phyloP scores from a whole-genome alignment of 2,888 invertebrate genomes.

The Esperia sulphurella region DNA sequence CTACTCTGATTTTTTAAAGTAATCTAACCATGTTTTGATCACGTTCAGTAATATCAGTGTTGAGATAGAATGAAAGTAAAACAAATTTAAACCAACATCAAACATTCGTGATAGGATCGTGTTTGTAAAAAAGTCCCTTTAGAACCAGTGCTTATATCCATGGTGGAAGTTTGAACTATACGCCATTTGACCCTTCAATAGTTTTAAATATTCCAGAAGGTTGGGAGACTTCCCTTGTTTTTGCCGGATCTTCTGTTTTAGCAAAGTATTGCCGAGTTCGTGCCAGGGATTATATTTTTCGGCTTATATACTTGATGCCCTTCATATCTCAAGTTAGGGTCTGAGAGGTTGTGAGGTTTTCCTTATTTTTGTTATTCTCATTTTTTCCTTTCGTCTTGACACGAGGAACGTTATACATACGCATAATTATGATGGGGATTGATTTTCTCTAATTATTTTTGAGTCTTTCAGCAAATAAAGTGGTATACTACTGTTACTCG shows the following conservation, averaged over 20 bases:
- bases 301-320: conserved; percentile 46
- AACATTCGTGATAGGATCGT: conserved; percentile 2
- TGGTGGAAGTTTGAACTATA: not conserved
- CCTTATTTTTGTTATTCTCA: conserved; percentile 5
- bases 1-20: no score
- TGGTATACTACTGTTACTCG: no score
- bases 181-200: conserved; percentile 6
- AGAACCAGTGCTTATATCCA: not conserved
- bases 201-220: conserved; percentile 18
- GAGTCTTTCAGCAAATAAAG: no score
- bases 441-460: no score
- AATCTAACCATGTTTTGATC: not conserved
- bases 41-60: no score
- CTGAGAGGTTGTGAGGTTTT: conserved; percentile 5
- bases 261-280: conserved; percentile 39
- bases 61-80: not conserved
- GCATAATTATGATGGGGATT: no score
- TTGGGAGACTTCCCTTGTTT: conserved; percentile 25
- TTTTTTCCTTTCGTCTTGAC: not conserved
- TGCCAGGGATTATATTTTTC: conserved; percentile 57
- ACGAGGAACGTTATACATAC: not conserved
- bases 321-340: conserved; percentile 20
- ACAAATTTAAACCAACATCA: conserved; percentile 2
- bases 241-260: conserved; percentile 30
- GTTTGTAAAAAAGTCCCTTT: not conserved